phyloP scores from a whole-genome alignment of 2,888 invertebrate species.

The Operophtera brumata region DNA sequence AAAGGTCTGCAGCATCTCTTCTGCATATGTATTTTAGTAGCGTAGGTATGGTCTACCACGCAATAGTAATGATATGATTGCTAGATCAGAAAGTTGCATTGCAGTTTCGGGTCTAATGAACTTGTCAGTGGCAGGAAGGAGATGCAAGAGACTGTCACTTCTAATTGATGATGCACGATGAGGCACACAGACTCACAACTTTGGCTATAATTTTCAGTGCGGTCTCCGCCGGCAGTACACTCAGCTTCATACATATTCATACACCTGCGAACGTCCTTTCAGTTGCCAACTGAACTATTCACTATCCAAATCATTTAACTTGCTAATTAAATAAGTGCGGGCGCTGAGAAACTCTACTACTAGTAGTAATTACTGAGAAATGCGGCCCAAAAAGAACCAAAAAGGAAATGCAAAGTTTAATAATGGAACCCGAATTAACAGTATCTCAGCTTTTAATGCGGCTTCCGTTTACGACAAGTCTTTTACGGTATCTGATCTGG shows the following conservation, averaged over 20 bases:
- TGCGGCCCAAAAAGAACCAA: conserved; percentile 11
- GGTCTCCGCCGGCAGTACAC: conserved; percentile 31
- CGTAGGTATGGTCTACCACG: conserved; percentile 2
- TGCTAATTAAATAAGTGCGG: conserved; percentile 17
- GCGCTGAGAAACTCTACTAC: conserved; percentile 1
- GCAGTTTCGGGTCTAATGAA: conserved; percentile 14
- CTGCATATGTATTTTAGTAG: background rate
- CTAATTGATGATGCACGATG: conserved; percentile 40
- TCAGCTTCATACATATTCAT: conserved; percentile 35
- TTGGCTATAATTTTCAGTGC: conserved; percentile 40
- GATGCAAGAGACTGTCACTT: conserved; percentile 30
- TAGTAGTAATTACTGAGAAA: conserved; percentile 15
- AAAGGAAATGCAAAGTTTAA: conserved; percentile 16
- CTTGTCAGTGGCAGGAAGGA: conserved; percentile 27
- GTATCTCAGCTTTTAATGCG: conserved; percentile 24
- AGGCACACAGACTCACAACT: conserved; percentile 37
- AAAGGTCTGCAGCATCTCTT: too few species aligned
- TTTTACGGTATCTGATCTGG: conserved; percentile 34
- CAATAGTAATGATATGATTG: conserved; percentile 4
- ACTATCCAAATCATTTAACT: conserved; percentile 10
- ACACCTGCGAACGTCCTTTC: conserved; percentile 32
- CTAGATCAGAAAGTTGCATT: conserved; percentile 21
- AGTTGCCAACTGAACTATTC: conserved; percentile 24
- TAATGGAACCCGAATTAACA: conserved; percentile 26
- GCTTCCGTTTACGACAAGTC: conserved; percentile 27